phyloP scores from a whole-genome alignment of 2,797 vertebrate genomes.

The Diplodus sargus region DNA sequence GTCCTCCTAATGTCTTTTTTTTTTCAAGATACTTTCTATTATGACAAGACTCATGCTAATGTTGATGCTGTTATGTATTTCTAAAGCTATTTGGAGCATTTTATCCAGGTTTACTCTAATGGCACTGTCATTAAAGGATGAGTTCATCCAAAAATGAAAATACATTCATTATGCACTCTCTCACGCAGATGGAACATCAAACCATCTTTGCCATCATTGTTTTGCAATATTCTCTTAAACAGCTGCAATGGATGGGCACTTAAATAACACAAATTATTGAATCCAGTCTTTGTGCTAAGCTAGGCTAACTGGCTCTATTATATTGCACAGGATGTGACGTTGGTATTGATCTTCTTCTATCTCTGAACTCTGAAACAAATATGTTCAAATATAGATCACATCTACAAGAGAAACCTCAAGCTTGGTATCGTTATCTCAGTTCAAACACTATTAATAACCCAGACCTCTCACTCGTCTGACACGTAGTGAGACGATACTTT shows the following conservation, averaged over 20 bases:
- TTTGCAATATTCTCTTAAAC: neutral
- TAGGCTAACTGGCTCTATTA: neutral
- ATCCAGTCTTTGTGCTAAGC: neutral
- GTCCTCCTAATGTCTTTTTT: neutral
- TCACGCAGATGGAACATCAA: too few species aligned
- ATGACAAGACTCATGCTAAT: neutral
- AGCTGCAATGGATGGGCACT: too few species aligned
- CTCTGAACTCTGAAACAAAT: neutral
- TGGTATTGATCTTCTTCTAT: neutral
- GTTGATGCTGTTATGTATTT: neutral
- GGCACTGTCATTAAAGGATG: neutral
- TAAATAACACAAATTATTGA: too few species aligned
- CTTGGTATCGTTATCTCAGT: neutral
- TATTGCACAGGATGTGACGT: neutral
- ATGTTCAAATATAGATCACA: neutral
- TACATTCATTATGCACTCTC: neutral
- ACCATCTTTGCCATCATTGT: too few species aligned
- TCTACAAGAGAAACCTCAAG: neutral
- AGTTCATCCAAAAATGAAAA: neutral
- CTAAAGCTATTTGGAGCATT: neutral
- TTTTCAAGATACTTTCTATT: neutral
- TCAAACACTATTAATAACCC: constrained; percentile 1
- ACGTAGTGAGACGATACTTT: constrained; percentile 9
- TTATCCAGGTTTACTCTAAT: neutral
- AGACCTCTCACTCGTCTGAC: neutral